Conservation (phyloP, 2,113 vertebrate species). For the Tichodroma muraria region DNA sequence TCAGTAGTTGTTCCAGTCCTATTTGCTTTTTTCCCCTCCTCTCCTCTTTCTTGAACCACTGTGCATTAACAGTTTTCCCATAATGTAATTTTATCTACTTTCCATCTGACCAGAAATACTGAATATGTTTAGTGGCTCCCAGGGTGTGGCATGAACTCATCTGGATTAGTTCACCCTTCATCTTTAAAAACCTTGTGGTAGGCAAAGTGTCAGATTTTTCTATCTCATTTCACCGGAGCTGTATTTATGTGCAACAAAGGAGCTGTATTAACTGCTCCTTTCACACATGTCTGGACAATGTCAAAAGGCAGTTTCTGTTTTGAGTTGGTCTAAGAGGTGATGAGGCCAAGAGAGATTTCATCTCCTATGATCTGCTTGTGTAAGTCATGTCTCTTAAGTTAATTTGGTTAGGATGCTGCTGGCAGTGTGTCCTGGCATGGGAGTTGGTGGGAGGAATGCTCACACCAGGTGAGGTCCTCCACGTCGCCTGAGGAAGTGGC, state of each 20-base stretch:
- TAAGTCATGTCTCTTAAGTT: neutral
- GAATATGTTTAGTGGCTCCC: neutral
- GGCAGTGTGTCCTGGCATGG: neutral
- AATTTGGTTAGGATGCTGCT: neutral
- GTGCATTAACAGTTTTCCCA: slow-evolving; percentile 2
- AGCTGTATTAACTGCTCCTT: neutral
- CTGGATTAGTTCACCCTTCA: neutral
- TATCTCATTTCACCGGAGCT: neutral
- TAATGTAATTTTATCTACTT: neutral
- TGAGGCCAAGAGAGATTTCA: neutral
- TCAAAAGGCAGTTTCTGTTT: neutral
- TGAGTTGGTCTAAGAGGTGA: neutral
- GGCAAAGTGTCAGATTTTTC: neutral
- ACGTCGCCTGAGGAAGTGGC: neutral
- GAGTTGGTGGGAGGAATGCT: neutral
- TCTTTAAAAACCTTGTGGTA: neutral
- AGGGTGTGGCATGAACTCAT: neutral
- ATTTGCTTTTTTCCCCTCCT: neutral
- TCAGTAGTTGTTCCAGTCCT: neutral
- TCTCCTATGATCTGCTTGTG: neutral
- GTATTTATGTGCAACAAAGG: neutral
- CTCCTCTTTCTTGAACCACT: neutral
- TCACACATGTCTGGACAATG: neutral
- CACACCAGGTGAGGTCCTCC: neutral
- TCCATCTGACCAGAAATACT: neutral